Conservation (phyloP, 2,113 vertebrate genomes). For the Dendropsophus ebraccatus region DNA sequence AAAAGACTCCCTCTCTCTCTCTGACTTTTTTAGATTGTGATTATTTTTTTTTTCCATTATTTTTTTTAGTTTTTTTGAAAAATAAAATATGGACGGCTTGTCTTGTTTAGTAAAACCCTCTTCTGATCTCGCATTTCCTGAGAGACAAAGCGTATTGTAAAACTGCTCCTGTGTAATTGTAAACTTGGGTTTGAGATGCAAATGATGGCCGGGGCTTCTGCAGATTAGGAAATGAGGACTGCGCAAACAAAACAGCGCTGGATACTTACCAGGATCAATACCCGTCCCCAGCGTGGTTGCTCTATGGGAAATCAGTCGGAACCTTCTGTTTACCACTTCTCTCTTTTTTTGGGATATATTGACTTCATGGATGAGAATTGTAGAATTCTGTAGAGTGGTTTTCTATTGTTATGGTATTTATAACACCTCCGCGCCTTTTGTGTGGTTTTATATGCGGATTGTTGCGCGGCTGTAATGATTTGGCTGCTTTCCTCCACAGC, state of each 20-base stretch:
- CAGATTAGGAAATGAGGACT: slow-evolving; percentile 53
- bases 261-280: slow-evolving; percentile 47
- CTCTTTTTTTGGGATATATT: neutral
- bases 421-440: neutral
- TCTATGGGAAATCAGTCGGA: slow-evolving; percentile 54
- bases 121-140: slow-evolving; percentile 44
- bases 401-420: slow-evolving; percentile 32
- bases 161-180: slow-evolving; percentile 55
- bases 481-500: neutral
- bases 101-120: slow-evolving; percentile 56
- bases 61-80: slow-evolving; percentile 14
- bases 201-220: slow-evolving; percentile 59
- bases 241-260: slow-evolving; percentile 48
- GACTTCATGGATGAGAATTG: slow-evolving; percentile 20
- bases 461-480: slow-evolving; percentile 5
- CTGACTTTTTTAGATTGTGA: neutral
- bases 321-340: slow-evolving; percentile 30
- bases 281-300: slow-evolving; percentile 33
- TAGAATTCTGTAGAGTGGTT: neutral
- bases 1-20: neutral
- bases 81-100: slow-evolving; percentile 62
- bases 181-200: slow-evolving; percentile 61
- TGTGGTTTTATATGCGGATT: slow-evolving; percentile 30
- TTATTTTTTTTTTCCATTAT: slow-evolving; percentile 38
- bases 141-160: slow-evolving; percentile 53